Evolutionary conservation across 2,113 vertebrate genomes (phyloP).

Genomic region (Morphnarchus princeps): DNA sequence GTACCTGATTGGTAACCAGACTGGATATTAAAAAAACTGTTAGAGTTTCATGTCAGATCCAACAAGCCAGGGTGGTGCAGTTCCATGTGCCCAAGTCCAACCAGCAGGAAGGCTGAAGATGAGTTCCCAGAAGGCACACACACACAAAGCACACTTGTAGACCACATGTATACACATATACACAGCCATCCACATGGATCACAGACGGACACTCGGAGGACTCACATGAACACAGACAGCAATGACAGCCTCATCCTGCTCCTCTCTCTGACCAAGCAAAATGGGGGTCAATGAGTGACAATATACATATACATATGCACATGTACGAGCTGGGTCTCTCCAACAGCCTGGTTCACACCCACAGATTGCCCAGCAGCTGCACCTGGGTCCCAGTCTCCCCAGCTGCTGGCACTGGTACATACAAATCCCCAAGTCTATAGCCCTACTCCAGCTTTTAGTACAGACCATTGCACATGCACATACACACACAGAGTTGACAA

Average conservation of each 20-base stretch:
- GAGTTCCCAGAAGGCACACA: neutral
- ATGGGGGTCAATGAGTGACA: rapidly evolving
- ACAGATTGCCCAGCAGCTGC: neutral
- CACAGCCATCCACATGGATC: neutral
- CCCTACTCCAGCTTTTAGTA: neutral
- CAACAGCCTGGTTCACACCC: neutral
- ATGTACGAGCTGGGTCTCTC: rapidly evolving
- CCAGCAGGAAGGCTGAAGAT: neutral
- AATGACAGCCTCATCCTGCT: neutral
- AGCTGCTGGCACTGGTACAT: neutral
- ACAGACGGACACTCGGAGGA: neutral
- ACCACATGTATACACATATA: rapidly evolving
- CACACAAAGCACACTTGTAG: neutral
- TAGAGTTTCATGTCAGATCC: neutral
- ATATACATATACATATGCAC: rapidly evolving
- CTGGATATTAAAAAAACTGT: neutral
- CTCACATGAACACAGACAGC: neutral
- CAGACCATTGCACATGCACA: neutral
- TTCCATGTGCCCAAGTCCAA: neutral
- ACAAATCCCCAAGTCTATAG: neutral
- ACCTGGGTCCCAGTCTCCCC: neutral
- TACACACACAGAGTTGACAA: rapidly evolving
- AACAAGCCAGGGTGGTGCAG: neutral
- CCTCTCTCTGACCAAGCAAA: neutral
- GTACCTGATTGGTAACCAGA: neutral